Evolutionary conservation across 2,797 vertebrate genomes (phyloP).

Genomic region (Acestrorhynchus altus): DNA sequence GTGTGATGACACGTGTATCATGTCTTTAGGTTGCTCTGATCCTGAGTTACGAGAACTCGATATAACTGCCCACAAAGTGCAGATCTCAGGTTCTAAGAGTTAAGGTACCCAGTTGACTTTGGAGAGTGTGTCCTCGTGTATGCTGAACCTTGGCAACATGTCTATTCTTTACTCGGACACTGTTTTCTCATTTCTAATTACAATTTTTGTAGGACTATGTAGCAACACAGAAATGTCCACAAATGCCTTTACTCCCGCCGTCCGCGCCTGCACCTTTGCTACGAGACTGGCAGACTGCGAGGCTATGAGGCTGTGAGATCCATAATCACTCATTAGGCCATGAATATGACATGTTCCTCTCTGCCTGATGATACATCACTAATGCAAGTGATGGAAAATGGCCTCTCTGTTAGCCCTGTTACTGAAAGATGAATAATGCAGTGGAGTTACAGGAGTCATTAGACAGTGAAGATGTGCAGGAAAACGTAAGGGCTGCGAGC

Average conservation of each 20-base stretch:
- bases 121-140: too few species aligned
- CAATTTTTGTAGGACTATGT: too few species aligned
- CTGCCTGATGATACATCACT: slow-evolving; percentile 9
- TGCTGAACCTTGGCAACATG: too few species aligned
- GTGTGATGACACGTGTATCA: too few species aligned
- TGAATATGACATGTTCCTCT: neutral
- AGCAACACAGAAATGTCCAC: too few species aligned
- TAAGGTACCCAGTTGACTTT: too few species aligned
- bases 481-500: neutral
- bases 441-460: neutral
- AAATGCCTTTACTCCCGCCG: neutral
- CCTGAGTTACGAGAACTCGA: too few species aligned
- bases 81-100: too few species aligned
- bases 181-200: too few species aligned
- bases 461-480: neutral
- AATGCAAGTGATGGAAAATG: slow-evolving; percentile 36
- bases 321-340: slow-evolving; percentile 14
- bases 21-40: too few species aligned
- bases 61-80: too few species aligned
- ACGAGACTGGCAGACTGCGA: neutral
- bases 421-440: slow-evolving; percentile 19
- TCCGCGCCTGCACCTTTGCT: neutral
- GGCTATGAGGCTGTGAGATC: neutral
- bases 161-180: too few species aligned
- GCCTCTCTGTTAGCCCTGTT: slow-evolving; percentile 27